Conservation (phyloP, 2,113 vertebrate species). For the Pomatostomus ruficeps region DNA sequence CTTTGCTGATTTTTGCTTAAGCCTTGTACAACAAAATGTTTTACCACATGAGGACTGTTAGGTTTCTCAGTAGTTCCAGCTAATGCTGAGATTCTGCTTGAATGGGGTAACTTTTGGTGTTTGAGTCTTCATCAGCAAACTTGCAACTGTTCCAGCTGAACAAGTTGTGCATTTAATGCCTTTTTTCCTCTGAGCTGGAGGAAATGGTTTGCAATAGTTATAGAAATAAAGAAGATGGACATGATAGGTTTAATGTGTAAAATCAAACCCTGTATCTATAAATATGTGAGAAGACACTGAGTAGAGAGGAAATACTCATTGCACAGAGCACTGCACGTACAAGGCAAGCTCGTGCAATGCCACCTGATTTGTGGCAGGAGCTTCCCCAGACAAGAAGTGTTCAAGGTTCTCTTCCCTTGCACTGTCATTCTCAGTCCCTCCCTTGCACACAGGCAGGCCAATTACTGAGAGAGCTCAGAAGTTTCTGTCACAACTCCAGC, state of each 20-base stretch:
- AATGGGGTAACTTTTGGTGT: not conserved
- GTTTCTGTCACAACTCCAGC: conserved; percentile 37
- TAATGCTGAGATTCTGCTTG: not conserved
- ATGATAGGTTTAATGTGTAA: not conserved
- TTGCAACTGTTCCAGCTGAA: not conserved
- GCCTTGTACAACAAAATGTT: not conserved
- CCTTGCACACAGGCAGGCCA: not conserved
- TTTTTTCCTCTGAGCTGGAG: not conserved
- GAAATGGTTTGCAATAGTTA: not conserved
- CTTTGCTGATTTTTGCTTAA: not conserved
- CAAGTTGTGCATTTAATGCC: not conserved
- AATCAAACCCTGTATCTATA: not conserved
- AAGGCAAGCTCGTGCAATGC: rapidly evolving
- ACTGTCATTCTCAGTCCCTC: conserved; percentile 13
- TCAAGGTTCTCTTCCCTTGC: not conserved
- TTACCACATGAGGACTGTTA: not conserved
- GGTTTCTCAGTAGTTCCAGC: not conserved
- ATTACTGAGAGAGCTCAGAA: conserved; percentile 34
- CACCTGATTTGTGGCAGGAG: not conserved
- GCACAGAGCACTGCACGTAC: not conserved
- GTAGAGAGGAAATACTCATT: not conserved
- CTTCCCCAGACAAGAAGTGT: not conserved
- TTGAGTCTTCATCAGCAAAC: not conserved
- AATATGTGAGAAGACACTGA: not conserved
- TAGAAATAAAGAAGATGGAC: not conserved